These are phyloP conservation scores for Clarias gariepinus DNA, from an alignment of 2,113 vertebrate species.

Conservation along the genomic window DNA sequence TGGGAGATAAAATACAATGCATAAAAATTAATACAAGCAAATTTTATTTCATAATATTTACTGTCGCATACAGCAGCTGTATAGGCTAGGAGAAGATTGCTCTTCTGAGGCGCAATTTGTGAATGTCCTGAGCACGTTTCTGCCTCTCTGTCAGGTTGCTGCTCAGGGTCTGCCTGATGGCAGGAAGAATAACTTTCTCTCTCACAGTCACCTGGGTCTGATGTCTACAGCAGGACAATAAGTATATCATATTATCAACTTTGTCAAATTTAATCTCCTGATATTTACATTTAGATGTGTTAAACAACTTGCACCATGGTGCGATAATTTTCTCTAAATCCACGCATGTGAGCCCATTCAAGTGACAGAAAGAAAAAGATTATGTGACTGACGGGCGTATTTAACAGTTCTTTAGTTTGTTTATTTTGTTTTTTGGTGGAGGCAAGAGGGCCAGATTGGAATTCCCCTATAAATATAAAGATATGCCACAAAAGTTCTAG, in stretches of 20 bases:
- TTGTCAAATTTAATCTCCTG: not conserved
- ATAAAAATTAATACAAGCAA: not conserved
- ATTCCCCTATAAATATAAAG: too few relatives aligned
- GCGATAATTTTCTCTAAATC: not conserved
- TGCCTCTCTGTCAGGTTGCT: constrained; percentile 62
- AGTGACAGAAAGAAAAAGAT: not conserved
- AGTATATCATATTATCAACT: not conserved
- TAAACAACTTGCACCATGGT: not conserved
- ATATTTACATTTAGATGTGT: not conserved
- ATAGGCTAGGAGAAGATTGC: constrained; percentile 7
- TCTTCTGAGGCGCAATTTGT: constrained; percentile 61
- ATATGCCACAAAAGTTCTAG: too few relatives aligned
- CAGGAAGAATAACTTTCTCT: constrained; percentile 61
- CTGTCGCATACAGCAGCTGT: not conserved
- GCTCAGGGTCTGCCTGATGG: constrained; percentile 63
- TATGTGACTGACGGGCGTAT: not conserved
- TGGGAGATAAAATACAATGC: not conserved
- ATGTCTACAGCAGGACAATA: not conserved
- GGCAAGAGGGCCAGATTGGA: not conserved
- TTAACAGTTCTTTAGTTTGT: not conserved
- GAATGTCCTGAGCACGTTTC: constrained; percentile 60
- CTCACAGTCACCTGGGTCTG: constrained; percentile 26
- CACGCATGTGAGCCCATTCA: too few relatives aligned
- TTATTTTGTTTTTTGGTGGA: too few relatives aligned
- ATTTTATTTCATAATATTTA: not conserved